Conservation (phyloP, 2,797 vertebrate species). For the Vireo griseus region DNA sequence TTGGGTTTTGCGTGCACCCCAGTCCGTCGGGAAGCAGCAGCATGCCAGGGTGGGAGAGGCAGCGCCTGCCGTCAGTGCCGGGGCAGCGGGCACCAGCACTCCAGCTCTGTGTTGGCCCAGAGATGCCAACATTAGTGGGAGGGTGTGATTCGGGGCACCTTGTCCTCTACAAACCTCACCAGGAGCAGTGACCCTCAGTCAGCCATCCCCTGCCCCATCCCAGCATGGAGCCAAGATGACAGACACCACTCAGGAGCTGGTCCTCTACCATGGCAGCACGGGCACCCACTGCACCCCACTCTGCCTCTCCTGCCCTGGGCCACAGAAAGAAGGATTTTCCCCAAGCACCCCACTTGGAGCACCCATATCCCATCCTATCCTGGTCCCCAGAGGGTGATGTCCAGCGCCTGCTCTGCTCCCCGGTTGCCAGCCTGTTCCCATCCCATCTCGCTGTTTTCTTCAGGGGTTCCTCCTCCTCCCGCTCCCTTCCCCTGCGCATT, state of each 20-base stretch:
- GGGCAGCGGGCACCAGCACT: neutral
- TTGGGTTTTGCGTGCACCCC: constrained; percentile 63
- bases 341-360: neutral
- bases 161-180: neutral
- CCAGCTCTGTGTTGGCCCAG: neutral
- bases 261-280: neutral
- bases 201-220: neutral
- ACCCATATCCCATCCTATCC: neutral
- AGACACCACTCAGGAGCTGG: neutral
- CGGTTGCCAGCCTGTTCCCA: neutral
- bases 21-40: neutral
- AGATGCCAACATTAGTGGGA: rapidly evolving
- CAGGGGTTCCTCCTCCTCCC: constrained; percentile 4
- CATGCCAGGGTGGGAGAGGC: constrained; percentile 2
- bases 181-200: neutral
- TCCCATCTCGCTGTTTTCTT: constrained; percentile 14
- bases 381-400: rapidly evolving
- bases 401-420: neutral
- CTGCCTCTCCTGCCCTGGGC: neutral
- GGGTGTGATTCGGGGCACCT: neutral
- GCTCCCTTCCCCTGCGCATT: constrained; percentile 33
- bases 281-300: rapidly evolving
- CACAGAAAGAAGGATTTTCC: neutral
- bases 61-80: rapidly evolving
- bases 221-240: neutral